Base-by-base conservation (phyloP, 1,140 invertebrate genomes). In the Bombus haemorrhoidalis region DNA sequence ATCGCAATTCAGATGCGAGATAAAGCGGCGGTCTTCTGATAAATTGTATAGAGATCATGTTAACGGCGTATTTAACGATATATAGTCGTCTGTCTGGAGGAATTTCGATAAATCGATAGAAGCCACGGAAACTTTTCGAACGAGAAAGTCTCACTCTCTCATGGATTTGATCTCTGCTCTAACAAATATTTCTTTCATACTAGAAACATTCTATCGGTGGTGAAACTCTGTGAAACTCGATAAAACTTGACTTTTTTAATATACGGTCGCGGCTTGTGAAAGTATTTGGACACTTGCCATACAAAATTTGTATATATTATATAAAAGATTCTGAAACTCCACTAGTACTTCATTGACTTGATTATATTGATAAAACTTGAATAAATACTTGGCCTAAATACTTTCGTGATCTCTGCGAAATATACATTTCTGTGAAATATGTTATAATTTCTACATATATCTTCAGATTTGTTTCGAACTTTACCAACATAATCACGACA, bases 1-100 rank as follows among this genome's bases (percentile, higher is more conserved):
- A 73, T 80, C 83, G 47, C 76, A 66, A 43, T 69, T 85, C 41
- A 57, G 53, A 85, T 80, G 41, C 76, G 2, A 32, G 83, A 79
- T 73, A 73, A 80, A 85, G 22, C 68, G 39, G 25, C 39, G 15
- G 66, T 28, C 28, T 37, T 73, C 28, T 77, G 62, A 83, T 66
- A 68, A 77, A 77, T 41, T 75, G 47, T 57, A 83, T 68, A 43
- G 62, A 57, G 39, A 83, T 83, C 43, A n/a, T 43, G 62, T 62
- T 62, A 22, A 25, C 12, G 28, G 47, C 34, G 34, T 39, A 69
- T 68, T 53, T 41, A 57, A 69, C 34, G 73, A 13, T 32, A 77
- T 10, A 15, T 34, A 18, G 18, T n/a, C 39, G 69, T 13, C 18
- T 13, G 53, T 25, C 47, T 34, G 73, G 1, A 76, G 39, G 6